Base-by-base conservation (phyloP, 2,888 invertebrate species). In the Polyploca ridens region DNA sequence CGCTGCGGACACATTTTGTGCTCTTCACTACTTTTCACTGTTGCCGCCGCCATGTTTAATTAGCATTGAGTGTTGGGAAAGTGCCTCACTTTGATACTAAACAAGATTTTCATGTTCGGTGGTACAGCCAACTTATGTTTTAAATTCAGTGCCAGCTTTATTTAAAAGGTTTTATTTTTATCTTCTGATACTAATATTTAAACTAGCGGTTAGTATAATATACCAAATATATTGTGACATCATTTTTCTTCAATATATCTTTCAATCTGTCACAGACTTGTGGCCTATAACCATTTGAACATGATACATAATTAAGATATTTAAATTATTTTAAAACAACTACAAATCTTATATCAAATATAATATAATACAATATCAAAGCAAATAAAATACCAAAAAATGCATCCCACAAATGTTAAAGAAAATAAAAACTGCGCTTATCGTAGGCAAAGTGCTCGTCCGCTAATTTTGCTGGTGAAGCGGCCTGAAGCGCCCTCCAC, bases 391-490 rank as follows among this genome's bases (percentile, higher is more conserved):
- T 19, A 0, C 8, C 54, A 54, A 0, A 38, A 61, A 61, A 61
- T 61, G 27, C 61, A 61, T 19, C 44, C 35, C 60, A 41, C 38
- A 38, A 46, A 46, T n/a, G 46, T 33, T 19, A 38, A 38, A 27
- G 61, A 19, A 27, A 61, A 61, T 61, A 61, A 19, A 38, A 61
- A 61, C 44, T 41, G 61, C 44, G 61, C 61, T 61, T 61, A 61
- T 61, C 61, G 27, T 19, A 54, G 27, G 61, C 44, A 44, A 41
- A 41, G 19, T 27, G 38, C 44, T 61, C 61, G 61, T 54, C 61
- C 27, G 58, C 61, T 63, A 62, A 46, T 62, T 46, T 46, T 33
- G 38, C 33, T 27, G 49, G n/a, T 35, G 49, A 61, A 41, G 61
- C 44, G 41, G 60, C 58, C 38, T 61, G 46, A 58, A 61, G 63